A percentile compares a stretch with the other conserved stretches of the same genome.
Evolutionary conservation across 1,140 invertebrate species (phyloP).

Genomic region (Saxidomus purpurata): DNA sequence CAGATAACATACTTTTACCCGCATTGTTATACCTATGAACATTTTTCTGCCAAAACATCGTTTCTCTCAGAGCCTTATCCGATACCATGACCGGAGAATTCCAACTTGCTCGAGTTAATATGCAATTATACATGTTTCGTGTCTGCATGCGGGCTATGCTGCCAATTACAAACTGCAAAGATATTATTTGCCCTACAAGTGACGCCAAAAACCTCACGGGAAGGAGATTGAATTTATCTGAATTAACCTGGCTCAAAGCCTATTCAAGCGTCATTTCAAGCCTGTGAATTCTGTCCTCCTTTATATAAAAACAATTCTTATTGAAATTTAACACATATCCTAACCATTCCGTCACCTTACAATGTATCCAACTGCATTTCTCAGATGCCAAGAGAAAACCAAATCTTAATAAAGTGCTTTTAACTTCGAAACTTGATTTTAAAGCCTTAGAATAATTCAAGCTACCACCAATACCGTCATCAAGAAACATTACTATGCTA

Average conservation of each 20-base stretch:
- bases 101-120: background rate
- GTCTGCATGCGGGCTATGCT: background rate
- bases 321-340: constrained; percentile 39
- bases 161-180: constrained; percentile 34
- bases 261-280: background rate
- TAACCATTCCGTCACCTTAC: constrained; percentile 16
- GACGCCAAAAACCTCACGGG: background rate
- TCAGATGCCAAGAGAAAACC: constrained; percentile 59
- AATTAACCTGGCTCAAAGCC: background rate
- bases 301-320: constrained; percentile 30
- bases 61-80: background rate
- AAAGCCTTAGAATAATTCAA: too few relatives aligned
- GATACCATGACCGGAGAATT: background rate
- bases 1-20: background rate
- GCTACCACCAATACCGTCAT: too few relatives aligned
- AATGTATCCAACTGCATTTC: constrained; percentile 55
- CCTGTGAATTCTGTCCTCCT: constrained; percentile 33
- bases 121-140: constrained; percentile 6
- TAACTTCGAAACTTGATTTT: too few relatives aligned
- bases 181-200: constrained; percentile 37
- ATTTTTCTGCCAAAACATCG: background rate
- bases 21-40: background rate
- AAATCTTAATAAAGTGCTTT: constrained; percentile 64
- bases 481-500: too few relatives aligned
- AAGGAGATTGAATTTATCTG: background rate